Evolutionary conservation across 1,140 invertebrate genomes (phyloP), one percentile per base, ranked within the genome.

Genomic region (Drosophila trapezifrons): DNA sequence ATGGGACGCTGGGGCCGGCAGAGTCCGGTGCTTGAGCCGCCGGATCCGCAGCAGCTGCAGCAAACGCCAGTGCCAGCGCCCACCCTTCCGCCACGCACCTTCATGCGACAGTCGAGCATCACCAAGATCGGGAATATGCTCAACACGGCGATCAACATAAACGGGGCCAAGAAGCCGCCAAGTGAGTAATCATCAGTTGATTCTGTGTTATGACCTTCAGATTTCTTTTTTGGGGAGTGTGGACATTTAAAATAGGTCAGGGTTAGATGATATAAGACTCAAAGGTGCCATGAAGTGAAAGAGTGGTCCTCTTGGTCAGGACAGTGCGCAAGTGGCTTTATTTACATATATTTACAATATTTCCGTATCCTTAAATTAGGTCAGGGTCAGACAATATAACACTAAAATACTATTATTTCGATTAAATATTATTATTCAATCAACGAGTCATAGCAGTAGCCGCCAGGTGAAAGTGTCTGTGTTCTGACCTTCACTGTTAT

Each of bases 51-150:
- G 43, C 80, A 72, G 27, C 27, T 71, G 20, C 51, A 57, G 60
- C 27, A 32, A 9, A 29, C 60, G 15, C 69, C 86, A 38, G 74
- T 75, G 35, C 74, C 81, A 5, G 76, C 91, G 17, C 90, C 80
- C 17, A 67, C 73, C 83, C 75, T 91, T 5, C 90, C 93, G 91
- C 63, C 93, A 78, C 81, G 93, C 83, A 81, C 94, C 27, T 91
- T 95, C 78, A 95, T 95, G 91, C 93, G 94, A 59, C 94, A 95
- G 89, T 94, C 94, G 54, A 95, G 94, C 92, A 94, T 95, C 86
- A 95, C 94, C 29, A 94, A 94, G 90, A 93, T 95, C 64, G 94
- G 94, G n/a, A 93, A 93, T 66, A 95, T 95, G 93, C 93, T 95
- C 60, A 95, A 95, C 80, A 94, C 94, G 45, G 94, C 94, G 57